Evolutionary conservation across 2,113 vertebrate genomes (phyloP).

Genomic region (Mormyrus iriodes): DNA sequence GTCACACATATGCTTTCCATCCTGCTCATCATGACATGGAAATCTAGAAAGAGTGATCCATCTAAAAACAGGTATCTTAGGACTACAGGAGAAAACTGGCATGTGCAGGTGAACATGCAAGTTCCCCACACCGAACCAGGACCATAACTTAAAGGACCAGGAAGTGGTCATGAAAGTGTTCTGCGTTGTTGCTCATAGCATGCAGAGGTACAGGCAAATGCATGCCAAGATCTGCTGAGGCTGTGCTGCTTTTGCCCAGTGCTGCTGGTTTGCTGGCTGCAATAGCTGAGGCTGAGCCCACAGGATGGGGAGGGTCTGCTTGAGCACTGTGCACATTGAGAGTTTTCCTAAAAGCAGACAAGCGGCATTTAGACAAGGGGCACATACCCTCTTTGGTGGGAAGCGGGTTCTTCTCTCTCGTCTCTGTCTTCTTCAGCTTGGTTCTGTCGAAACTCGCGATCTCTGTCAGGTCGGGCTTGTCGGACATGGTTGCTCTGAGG

Average conservation of each 20-base stretch:
- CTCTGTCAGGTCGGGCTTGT: slow-evolving; percentile 81
- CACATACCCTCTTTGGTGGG: slow-evolving; percentile 86
- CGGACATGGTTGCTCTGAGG: slow-evolving; percentile 70
- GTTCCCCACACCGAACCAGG: neutral
- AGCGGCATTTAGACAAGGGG: neutral
- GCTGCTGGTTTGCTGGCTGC: neutral
- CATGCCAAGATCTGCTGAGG: neutral
- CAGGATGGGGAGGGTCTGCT: neutral
- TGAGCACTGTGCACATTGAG: neutral
- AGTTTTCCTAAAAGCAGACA: neutral
- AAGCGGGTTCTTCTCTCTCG: slow-evolving; percentile 80
- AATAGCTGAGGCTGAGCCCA: neutral
- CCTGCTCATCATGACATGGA: neutral
- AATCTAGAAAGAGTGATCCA: neutral
- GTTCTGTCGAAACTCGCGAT: slow-evolving; percentile 80
- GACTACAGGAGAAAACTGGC: neutral
- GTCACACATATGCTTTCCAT: neutral
- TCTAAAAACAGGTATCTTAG: neutral
- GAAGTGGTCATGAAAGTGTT: neutral
- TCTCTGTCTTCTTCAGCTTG: slow-evolving; percentile 86
- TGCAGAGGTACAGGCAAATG: neutral
- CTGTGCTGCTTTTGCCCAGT: neutral
- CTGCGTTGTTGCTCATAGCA: neutral
- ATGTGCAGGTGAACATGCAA: neutral
- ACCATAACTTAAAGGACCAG: neutral